Percentiles rank a stretch among this genome's conserved stretches.
These are phyloP conservation scores for Poeciliopsis turneri DNA, from an alignment of 2,797 vertebrate genomes.

Conservation along the genomic window DNA sequence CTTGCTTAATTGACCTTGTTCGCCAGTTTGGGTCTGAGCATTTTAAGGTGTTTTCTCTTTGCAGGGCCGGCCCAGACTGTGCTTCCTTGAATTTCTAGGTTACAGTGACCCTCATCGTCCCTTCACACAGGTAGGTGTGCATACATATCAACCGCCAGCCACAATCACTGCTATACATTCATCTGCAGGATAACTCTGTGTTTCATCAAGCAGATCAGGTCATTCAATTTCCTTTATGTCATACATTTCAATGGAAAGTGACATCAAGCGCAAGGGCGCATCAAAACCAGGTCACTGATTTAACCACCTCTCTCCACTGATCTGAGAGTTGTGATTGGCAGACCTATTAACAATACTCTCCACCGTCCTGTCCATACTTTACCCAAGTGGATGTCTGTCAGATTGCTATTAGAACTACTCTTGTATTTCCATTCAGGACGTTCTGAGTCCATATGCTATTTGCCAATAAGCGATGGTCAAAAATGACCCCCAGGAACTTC, in stretches of 20 bases:
- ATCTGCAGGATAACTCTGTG: slow-evolving; percentile 65
- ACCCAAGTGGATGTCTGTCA: slow-evolving; percentile 73
- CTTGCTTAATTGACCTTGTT: neutral
- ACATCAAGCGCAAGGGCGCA: slow-evolving; percentile 62
- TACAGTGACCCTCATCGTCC: slow-evolving; percentile 56
- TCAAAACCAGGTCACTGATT: slow-evolving; percentile 78
- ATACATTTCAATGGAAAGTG: slow-evolving; percentile 72
- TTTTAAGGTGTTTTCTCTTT: slow-evolving; percentile 27
- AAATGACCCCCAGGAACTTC: slow-evolving; percentile 66
- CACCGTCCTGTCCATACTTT: slow-evolving; percentile 63
- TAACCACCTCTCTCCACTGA: slow-evolving; percentile 71
- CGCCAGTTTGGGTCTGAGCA: slow-evolving; percentile 1
- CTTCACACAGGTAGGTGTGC: slow-evolving; percentile 63
- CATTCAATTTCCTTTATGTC: slow-evolving; percentile 79
- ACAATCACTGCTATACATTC: slow-evolving; percentile 37
- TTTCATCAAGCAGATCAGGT: slow-evolving; percentile 74
- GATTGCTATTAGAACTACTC: slow-evolving; percentile 71
- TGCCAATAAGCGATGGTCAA: slow-evolving; percentile 65
- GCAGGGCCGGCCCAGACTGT: slow-evolving; percentile 61
- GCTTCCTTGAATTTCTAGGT: slow-evolving; percentile 69
- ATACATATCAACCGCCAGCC: slow-evolving; percentile 13
- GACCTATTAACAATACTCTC: slow-evolving; percentile 71
- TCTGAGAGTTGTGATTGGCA: slow-evolving; percentile 76
- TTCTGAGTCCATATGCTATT: slow-evolving; percentile 63
- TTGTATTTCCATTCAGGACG: slow-evolving; percentile 68